Percentiles rank a stretch among this genome's conserved stretches.
phyloP scores from a whole-genome alignment of 2,888 invertebrate species.

The Stenoptilia bipunctidactyla region DNA sequence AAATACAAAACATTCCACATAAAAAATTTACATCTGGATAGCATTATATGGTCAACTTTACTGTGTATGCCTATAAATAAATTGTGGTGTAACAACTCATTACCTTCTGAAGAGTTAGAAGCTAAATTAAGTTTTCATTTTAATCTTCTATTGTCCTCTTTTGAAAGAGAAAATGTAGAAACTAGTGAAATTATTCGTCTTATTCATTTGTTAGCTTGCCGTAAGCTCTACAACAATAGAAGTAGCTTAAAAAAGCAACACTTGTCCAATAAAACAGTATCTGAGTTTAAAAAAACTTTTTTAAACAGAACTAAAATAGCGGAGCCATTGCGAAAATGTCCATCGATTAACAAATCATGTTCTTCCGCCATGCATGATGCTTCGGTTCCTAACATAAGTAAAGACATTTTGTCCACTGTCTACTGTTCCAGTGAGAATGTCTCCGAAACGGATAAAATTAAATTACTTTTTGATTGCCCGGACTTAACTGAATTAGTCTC shows the following conservation, averaged over 20 bases:
- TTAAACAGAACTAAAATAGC: slow-evolving; percentile 50
- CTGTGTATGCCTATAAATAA: slow-evolving; percentile 42
- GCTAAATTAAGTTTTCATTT: slow-evolving; percentile 53
- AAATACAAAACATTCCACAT: slow-evolving; percentile 49
- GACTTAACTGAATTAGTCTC: slow-evolving; percentile 56
- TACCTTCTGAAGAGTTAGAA: slow-evolving; percentile 30
- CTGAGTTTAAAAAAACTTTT: slow-evolving; percentile 48
- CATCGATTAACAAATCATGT: slow-evolving; percentile 22
- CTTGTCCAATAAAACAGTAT: slow-evolving; percentile 27
- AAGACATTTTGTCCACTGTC: not conserved
- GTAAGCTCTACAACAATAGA: slow-evolving; percentile 51
- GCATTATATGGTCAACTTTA: slow-evolving; percentile 35
- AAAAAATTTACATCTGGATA: slow-evolving; percentile 42
- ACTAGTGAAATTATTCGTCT: slow-evolving; percentile 43
- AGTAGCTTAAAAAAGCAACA: slow-evolving; percentile 44
- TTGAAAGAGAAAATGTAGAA: slow-evolving; percentile 47
- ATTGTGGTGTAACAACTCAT: slow-evolving; percentile 33
- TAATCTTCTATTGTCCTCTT: slow-evolving; percentile 47
- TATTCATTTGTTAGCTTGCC: slow-evolving; percentile 46
- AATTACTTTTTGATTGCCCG: slow-evolving; percentile 48
- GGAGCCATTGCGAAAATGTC: slow-evolving; percentile 33
- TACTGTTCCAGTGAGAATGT: slow-evolving; percentile 18
- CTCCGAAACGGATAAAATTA: slow-evolving; percentile 27
- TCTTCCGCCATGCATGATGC: slow-evolving; percentile 24
- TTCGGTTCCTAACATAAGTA: slow-evolving; percentile 32